Conservation (phyloP, 2,797 vertebrate genomes). For the Malurus splendens region DNA sequence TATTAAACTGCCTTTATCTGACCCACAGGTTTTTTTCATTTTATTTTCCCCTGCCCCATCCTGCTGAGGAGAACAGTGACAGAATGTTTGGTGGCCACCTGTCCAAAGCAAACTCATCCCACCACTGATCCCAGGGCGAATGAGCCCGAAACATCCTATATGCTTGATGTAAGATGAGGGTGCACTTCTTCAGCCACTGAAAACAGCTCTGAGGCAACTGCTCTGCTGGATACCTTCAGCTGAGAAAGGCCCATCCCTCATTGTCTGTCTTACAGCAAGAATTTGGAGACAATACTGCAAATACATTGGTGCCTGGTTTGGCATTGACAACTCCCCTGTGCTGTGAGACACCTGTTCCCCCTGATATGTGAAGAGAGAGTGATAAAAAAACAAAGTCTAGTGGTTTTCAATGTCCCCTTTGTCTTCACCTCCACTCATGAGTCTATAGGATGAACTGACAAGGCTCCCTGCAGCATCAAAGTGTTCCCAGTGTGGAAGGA, state of each 20-base stretch:
- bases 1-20: background rate
- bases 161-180: background rate
- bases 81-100: background rate
- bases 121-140: background rate
- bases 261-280: background rate
- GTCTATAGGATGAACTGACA: background rate
- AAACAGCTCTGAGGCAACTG: background rate
- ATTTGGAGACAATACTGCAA: background rate
- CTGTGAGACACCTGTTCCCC: accelerated
- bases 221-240: background rate
- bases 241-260: background rate
- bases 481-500: background rate
- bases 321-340: accelerated
- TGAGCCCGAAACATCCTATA: background rate
- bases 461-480: background rate
- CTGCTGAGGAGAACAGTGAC: background rate
- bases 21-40: accelerated
- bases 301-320: background rate
- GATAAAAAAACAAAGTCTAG: no score
- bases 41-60: background rate
- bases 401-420: background rate
- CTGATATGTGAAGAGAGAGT: background rate
- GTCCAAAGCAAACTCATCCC: background rate
- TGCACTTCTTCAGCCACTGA: background rate
- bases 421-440: background rate